Evolutionary conservation across 2,888 invertebrate genomes (phyloP), one percentile per base, ranked within the genome.

Genomic region (Lottia gigantea): DNA sequence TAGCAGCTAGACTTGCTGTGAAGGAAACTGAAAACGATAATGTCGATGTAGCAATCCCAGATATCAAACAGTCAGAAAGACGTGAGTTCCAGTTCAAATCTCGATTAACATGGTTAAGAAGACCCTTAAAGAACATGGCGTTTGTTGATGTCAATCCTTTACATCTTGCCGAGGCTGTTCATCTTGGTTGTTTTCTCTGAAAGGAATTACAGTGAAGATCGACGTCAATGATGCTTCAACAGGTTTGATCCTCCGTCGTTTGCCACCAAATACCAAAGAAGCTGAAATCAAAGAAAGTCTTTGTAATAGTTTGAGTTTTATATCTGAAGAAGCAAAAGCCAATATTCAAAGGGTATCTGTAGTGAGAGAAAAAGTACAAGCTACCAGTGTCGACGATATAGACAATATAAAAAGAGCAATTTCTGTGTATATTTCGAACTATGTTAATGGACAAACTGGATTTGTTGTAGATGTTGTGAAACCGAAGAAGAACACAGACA

Each of bases 91-190:
- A 64, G 23, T 82, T 80, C 67, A 77, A 77, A 40, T 70, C 81
- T 11, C 75, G 74, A 40, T 26, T 85, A 11, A 74, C 73, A 14
- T 83, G 82, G 82, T 76, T 73, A 25, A 72, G 84, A 62, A 70
- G 85, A 64, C 71, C 66, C 61, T 70, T 76, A 0, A 78, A 73
- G 66, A 81, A 80, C 16, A 71, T 73, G 70, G 82, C 79, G 1
- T 83, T 77, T 72, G 79, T 81, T 16, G 63, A 68, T 15, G 67
- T 81, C 23, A 66, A 66, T 15, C 73, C 73, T 11, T 80, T 76
- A 62, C 76, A 78, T 40, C 11, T 74, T 7, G 47, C 73, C 14
- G 2, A 23, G 7, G 64, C 64, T 14, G 25, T 67, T 12, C 15
- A 2, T 40, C n/a, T n/a, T 7, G 25, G 65, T 6, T 14, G 15